Conservation (phyloP, 92 coral and sea anemone species). For the Anthopleura xanthogrammica region DNA sequence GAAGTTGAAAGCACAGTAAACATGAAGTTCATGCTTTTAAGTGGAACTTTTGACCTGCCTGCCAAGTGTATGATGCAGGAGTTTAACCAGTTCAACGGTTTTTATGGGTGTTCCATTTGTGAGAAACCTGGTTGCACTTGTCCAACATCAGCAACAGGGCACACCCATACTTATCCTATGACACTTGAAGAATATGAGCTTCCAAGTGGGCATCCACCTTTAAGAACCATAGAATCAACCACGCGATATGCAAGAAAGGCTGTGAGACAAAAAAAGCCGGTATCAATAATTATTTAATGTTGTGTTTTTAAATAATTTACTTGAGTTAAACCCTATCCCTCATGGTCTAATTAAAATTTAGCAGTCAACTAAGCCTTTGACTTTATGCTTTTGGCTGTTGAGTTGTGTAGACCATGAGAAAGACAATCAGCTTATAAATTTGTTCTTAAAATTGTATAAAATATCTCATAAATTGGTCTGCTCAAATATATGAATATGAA, state of each 20-base stretch:
- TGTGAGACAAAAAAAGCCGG: conserved; percentile 8
- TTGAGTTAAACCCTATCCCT: background rate
- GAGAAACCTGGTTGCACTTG: conserved; percentile 23
- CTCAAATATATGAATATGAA: conserved; percentile 3
- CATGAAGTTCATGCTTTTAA: conserved; percentile 15
- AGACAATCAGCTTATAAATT: background rate
- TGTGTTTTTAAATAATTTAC: background rate
- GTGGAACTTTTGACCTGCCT: conserved; percentile 29
- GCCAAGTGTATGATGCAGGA: conserved; percentile 37
- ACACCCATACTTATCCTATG: conserved; percentile 6
- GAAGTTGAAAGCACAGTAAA: conserved; percentile 4
- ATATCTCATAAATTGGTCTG: background rate
- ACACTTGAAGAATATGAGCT: background rate
- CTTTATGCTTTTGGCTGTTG: conserved; percentile 1
- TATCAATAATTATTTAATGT: background rate
- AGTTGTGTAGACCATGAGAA: background rate
- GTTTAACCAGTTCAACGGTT: conserved; percentile 35
- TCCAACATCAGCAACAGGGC: conserved; percentile 24
- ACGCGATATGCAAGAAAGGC: conserved; percentile 9
- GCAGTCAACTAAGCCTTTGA: conserved; percentile 2
- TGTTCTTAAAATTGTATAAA: background rate
- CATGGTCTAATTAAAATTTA: background rate
- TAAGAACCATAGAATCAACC: conserved; percentile 9
- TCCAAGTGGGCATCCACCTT: conserved; percentile 3
- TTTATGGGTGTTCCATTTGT: conserved; percentile 37